Evolutionary conservation across 2,888 invertebrate species (phyloP).

Genomic region (Brenthis ino): DNA sequence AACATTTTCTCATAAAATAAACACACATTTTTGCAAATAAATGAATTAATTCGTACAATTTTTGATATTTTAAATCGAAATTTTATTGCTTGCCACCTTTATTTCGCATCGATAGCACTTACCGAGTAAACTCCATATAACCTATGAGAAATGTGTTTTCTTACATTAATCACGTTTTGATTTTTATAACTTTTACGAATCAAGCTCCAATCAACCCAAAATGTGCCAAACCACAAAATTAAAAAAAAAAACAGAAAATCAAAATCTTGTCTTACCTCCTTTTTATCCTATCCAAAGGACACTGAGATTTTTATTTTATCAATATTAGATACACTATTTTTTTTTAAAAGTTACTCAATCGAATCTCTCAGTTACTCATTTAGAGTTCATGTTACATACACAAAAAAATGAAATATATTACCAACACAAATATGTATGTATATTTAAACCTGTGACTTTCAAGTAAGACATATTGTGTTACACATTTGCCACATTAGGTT

Average conservation of each 20-base stretch:
- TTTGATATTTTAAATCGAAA: not conserved
- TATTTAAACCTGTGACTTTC: too few relatives aligned
- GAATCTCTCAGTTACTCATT: too few relatives aligned
- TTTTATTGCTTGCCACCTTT: slow-evolving; percentile 13
- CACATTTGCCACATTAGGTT: too few relatives aligned
- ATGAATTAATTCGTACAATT: not conserved
- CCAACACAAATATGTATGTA: too few relatives aligned
- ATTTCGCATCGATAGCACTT: not conserved
- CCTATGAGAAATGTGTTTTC: slow-evolving; percentile 2
- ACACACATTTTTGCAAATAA: not conserved
- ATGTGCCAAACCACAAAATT: not conserved
- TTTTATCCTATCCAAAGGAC: too few relatives aligned
- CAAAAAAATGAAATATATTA: too few relatives aligned
- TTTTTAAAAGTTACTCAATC: not conserved
- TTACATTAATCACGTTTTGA: slow-evolving; percentile 15
- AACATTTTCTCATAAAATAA: not conserved
- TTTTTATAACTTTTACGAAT: slow-evolving; percentile 11
- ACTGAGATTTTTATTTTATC: not conserved
- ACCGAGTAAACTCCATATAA: slow-evolving; percentile 3
- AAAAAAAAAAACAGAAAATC: too few relatives aligned
- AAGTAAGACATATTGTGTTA: too few relatives aligned
- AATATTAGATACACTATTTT: not conserved
- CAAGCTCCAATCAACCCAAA: not conserved
- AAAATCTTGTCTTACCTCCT: too few relatives aligned
- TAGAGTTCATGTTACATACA: too few relatives aligned